phyloP scores from a whole-genome alignment of 2,113 vertebrate species.

The Leucopsar rothschildi region DNA sequence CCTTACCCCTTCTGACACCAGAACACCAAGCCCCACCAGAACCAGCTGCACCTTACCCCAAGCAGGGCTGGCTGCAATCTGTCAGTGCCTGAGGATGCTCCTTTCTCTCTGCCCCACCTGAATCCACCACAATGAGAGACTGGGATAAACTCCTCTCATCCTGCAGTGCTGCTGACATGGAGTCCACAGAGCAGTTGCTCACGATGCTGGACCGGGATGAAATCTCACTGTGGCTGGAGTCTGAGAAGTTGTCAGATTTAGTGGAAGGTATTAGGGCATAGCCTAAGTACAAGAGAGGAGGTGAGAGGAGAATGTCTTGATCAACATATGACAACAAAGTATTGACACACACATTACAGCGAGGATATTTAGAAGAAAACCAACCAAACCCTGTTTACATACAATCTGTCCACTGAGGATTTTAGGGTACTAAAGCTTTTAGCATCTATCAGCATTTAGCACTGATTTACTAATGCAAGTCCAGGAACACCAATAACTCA shows the following conservation, averaged over 20 bases:
- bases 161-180: constrained; percentile 75
- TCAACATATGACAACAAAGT: neutral
- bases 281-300: constrained; percentile 66
- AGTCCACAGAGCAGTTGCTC: constrained; percentile 90
- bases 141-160: constrained; percentile 79
- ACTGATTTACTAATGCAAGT: neutral
- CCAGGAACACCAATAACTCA: neutral
- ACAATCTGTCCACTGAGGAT: neutral
- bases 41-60: constrained; percentile 72
- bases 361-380: neutral
- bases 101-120: constrained; percentile 49
- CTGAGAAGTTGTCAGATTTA: constrained; percentile 86
- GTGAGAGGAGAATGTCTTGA: neutral
- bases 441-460: neutral
- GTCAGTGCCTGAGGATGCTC: constrained; percentile 52
- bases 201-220: constrained; percentile 93
- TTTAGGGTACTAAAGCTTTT: neutral
- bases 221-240: constrained; percentile 95
- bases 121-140: constrained; percentile 61
- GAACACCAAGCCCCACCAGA: neutral
- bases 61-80: constrained; percentile 77
- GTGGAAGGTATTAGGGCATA: constrained; percentile 79
- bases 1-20: neutral
- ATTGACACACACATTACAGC: neutral
- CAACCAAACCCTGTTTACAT: neutral